Base-by-base conservation (phyloP, 2,888 invertebrate species). In the Erannis defoliaria region DNA sequence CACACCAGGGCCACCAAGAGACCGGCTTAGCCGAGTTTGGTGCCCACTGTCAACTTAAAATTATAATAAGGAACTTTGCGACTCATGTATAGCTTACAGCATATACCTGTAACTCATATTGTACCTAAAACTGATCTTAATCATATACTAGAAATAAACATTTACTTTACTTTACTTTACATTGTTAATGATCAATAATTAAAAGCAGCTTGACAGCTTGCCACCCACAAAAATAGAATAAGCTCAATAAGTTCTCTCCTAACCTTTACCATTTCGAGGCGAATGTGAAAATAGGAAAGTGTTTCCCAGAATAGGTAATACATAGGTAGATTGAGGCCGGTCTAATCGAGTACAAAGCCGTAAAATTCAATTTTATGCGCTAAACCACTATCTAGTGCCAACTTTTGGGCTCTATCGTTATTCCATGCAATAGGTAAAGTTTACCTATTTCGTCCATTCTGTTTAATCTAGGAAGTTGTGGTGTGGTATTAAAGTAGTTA, bases 331-430 rank as follows among this genome's bases (percentile, higher is more conserved):
- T 40, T 43, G 50, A 51, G 61, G 50, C 19, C 33, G 37, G 38
- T 19, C 23, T 50, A 55, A 61, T 61, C 55, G 55, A 40, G 31
- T 40, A 31, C 50, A 37, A 29, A 37, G 29, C 33, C 33, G 45
- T 61, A 61, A 61, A 61, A 61, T 55, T 55, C 38, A 61, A 61
- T 55, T 55, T 55, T 55, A 61, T 61, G 55, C 16, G 46, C 33
- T 14, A 23, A 40, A 48, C 31, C 42, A 60, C 54, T 33, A 40
- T 26, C 40, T 29, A 48, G 42, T 48, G 55, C 55, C 50, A 55
- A 61, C 50, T 51, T 61, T 61, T 9, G 43, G 49, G 29, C 6
- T 14, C 12, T 43, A 51, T 45, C 31, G 61, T 40, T 51, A 51
- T 55, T 55, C 43, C 43, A 48, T 55, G 50, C 50, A 50, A 61